phyloP scores from a whole-genome alignment of 1,140 invertebrate genomes.

The Bombus pascuorum region DNA sequence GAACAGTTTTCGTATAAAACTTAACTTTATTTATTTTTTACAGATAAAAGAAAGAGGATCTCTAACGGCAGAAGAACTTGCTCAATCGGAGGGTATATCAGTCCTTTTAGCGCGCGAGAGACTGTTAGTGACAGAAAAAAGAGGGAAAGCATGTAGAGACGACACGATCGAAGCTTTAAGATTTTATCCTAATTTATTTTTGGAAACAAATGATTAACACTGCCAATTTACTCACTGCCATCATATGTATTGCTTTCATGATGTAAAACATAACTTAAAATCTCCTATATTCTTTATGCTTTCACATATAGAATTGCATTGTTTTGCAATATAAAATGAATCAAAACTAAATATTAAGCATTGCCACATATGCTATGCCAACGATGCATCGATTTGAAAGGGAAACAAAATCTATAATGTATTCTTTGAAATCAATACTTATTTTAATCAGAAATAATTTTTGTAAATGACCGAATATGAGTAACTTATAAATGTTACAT shows the following conservation, averaged over 20 bases:
- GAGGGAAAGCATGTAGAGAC: conserved; percentile 94
- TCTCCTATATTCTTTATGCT: conserved; percentile 35
- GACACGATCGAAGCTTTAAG: conserved; percentile 95
- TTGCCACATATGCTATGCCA: conserved; percentile 5
- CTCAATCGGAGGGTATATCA: conserved; percentile 91
- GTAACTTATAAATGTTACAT: background rate
- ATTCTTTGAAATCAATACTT: background rate
- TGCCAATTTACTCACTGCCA: conserved; percentile 20
- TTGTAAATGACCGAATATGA: background rate
- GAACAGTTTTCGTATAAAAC: conserved; percentile 23
- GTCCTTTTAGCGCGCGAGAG: conserved; percentile 95
- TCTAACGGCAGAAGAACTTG: conserved; percentile 93
- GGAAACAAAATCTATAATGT: background rate
- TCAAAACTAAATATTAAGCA: conserved; percentile 6
- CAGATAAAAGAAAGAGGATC: conserved; percentile 89
- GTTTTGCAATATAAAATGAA: background rate
- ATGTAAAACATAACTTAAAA: conserved; percentile 21
- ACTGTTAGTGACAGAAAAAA: conserved; percentile 91
- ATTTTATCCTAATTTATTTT: conserved; percentile 95
- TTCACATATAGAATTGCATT: conserved; percentile 5
- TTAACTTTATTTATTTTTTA: conserved; percentile 57
- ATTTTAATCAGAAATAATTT: background rate
- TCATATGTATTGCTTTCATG: background rate
- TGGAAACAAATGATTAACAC: conserved; percentile 78
- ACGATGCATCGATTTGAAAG: conserved; percentile 16